Conservation (phyloP, 2,113 vertebrate species). For the Opisthocomus hoazin region DNA sequence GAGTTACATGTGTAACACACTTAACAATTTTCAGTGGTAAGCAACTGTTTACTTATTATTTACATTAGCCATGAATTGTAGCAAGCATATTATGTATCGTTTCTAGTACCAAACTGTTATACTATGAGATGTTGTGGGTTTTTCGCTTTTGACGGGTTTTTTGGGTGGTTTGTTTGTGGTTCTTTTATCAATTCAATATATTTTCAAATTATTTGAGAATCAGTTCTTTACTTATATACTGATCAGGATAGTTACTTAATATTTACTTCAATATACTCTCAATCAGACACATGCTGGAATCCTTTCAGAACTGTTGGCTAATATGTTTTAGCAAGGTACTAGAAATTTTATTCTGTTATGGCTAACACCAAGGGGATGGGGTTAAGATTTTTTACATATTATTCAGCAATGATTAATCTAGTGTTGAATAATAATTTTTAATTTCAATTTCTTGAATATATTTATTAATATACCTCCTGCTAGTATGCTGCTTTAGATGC, state of each 20-base stretch:
- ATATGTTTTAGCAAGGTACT: slow-evolving; percentile 18
- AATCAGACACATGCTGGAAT: background rate
- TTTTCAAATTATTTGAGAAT: background rate
- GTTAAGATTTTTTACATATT: slow-evolving; percentile 40
- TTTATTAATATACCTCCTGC: slow-evolving; percentile 78
- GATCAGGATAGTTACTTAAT: background rate
- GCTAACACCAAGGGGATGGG: background rate
- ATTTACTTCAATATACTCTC: background rate
- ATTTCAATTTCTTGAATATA: slow-evolving; percentile 74
- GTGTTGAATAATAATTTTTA: slow-evolving; percentile 70
- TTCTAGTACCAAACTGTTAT: background rate
- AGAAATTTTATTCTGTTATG: slow-evolving; percentile 39
- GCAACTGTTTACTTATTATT: background rate
- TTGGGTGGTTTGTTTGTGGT: background rate
- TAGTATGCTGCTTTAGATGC: slow-evolving; percentile 70
- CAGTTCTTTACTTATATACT: background rate
- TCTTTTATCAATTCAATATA: background rate
- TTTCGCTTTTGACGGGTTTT: accelerated
- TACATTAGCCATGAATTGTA: background rate
- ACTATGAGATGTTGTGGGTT: background rate
- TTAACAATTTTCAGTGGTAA: background rate
- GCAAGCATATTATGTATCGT: background rate
- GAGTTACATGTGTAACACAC: background rate
- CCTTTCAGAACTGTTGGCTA: slow-evolving; percentile 17
- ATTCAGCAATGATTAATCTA: slow-evolving; percentile 66